Conservation (phyloP, 2,113 vertebrate species). For the Pangasianodon hypophthalmus region DNA sequence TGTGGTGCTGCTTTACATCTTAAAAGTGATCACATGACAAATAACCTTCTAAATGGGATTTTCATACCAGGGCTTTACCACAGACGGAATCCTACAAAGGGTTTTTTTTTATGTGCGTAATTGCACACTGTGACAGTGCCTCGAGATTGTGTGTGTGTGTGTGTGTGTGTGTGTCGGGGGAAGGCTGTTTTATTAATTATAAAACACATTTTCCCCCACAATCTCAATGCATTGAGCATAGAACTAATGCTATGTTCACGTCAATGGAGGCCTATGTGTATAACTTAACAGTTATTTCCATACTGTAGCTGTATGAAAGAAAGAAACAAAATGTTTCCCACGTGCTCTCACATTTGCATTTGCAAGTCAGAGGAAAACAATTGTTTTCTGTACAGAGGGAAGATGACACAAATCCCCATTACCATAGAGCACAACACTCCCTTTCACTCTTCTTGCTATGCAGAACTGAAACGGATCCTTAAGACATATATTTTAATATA, state of each 20-base stretch:
- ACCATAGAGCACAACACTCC: constrained; percentile 49
- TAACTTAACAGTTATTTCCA: background rate
- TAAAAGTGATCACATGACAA: background rate
- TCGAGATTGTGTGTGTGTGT: too few species aligned
- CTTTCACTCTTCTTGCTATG: constrained; percentile 23
- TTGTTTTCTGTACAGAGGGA: constrained; percentile 47
- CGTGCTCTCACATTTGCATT: constrained; percentile 12
- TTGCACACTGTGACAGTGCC: background rate
- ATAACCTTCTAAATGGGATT: background rate
- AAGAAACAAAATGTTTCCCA: background rate
- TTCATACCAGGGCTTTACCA: background rate
- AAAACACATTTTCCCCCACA: background rate
- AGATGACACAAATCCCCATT: constrained; percentile 50
- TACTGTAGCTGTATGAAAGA: background rate
- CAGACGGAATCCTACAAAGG: background rate
- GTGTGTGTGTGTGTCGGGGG: too few species aligned
- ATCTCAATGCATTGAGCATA: background rate
- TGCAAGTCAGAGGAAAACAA: constrained; percentile 48
- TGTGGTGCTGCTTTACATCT: background rate
- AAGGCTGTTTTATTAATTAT: background rate
- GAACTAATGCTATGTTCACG: background rate
- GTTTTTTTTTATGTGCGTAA: background rate
- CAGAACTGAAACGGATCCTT: constrained; percentile 31
- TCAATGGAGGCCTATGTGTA: background rate
- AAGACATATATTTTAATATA: background rate